Evolutionary conservation across 2,888 invertebrate genomes (phyloP).

Genomic region (Nymphalis c-album): DNA sequence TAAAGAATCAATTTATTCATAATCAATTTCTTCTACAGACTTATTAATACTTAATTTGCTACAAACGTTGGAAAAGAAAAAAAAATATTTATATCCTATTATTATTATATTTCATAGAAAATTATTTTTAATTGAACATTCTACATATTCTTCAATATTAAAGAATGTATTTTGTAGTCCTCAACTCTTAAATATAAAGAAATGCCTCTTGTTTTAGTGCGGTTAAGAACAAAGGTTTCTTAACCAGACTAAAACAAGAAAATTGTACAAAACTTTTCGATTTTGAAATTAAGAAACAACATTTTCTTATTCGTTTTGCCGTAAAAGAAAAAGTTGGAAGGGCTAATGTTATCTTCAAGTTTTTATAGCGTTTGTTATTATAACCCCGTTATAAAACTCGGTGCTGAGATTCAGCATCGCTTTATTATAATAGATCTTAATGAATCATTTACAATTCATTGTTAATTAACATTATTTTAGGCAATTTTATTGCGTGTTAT

Average conservation of each 20-base stretch:
- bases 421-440: not conserved
- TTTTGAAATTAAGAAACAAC: constrained; percentile 21
- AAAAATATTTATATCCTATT: too few relatives aligned
- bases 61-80: too few relatives aligned
- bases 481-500: too few relatives aligned
- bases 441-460: too few relatives aligned
- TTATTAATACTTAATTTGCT: too few relatives aligned
- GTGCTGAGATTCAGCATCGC: constrained; percentile 10
- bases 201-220: too few relatives aligned
- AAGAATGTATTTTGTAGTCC: not conserved
- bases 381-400: constrained; percentile 18
- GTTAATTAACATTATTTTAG: too few relatives aligned
- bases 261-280: constrained; percentile 24
- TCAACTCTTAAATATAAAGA: constrained; percentile 8
- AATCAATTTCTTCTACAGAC: too few relatives aligned
- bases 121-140: too few relatives aligned
- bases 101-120: too few relatives aligned
- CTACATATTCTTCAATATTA: not conserved
- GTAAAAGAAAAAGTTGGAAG: constrained; percentile 26
- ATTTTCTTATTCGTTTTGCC: constrained; percentile 12
- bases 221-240: too few relatives aligned
- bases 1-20: too few relatives aligned
- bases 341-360: constrained; percentile 33
- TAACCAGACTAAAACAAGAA: constrained; percentile 27
- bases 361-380: constrained; percentile 33